Evolutionary conservation across 1,140 invertebrate species (phyloP).

Genomic region (Chironomus striatipennis): DNA sequence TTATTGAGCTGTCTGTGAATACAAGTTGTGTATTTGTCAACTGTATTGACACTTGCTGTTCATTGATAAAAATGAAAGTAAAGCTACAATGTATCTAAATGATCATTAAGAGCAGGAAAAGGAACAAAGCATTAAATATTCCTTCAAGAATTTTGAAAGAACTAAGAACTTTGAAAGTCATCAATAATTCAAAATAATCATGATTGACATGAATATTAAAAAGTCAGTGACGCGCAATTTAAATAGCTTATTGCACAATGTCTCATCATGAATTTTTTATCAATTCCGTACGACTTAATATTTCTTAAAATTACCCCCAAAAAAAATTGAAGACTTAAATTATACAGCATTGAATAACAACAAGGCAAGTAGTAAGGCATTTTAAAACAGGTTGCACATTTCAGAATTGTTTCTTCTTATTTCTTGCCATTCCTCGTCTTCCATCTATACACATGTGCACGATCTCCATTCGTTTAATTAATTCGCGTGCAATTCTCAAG

Average conservation of each 20-base stretch:
- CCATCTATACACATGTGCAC: neutral
- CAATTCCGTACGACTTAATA: neutral
- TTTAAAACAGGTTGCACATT: constrained; percentile 1
- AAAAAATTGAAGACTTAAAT: neutral
- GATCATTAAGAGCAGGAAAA: too few species aligned
- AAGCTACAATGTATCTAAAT: too few species aligned
- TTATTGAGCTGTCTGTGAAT: too few species aligned
- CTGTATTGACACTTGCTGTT: too few species aligned
- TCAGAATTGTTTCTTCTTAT: neutral
- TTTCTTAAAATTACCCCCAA: constrained; percentile 4
- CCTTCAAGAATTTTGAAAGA: too few species aligned
- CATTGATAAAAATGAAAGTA: too few species aligned
- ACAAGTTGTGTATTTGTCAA: too few species aligned
- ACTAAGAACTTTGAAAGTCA: too few species aligned
- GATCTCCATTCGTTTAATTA: constrained; percentile 7
- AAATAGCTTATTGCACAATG: neutral
- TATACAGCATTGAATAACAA: neutral
- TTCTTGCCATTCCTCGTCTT: neutral
- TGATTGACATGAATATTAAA: neutral
- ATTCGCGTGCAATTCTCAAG: constrained; percentile 1
- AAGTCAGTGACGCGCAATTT: constrained; percentile 7
- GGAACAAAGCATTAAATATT: too few species aligned
- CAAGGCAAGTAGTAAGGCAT: too few species aligned
- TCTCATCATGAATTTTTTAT: constrained; percentile 14
- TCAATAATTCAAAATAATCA: too few species aligned